Evolutionary conservation across 1,140 invertebrate species (phyloP), one percentile per base, ranked within the genome.

Genomic region (Pantala flavescens): DNA sequence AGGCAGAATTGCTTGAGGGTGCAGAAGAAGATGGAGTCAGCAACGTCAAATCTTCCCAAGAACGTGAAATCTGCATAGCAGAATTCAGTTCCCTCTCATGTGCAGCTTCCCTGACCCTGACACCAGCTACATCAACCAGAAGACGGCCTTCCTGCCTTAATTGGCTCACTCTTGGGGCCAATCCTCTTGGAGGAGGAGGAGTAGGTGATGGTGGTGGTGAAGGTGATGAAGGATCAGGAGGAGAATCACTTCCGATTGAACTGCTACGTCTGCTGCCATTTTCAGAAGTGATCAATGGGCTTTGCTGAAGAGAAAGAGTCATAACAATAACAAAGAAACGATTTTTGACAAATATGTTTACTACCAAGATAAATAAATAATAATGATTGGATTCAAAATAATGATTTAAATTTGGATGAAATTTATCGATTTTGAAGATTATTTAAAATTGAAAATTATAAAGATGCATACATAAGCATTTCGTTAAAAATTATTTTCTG

Each of bases 1-100:
- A 63, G 49, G 49, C 49, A 19, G 49, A 63, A 21, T 63, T 63
- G 12, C 49, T 63, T 3, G 49, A 63, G 3, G 71, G 71, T 23
- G 76, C 75, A 81, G 49, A 83, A 76, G 74, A 82, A 81, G 21
- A 82, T 78, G 7, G 82, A 82, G 14, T 79, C 76, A 93, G 90
- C 36, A 95, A 83, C 0, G 90, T 90, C 5, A 96, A 85, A 83
- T 95, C 93, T 82, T 95, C 93, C 87, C 91, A 95, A 21, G 93
- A 95, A 80, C 93, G 93, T 0, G 93, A 95, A 83, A 96, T 95
- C 82, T 93, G 91, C 86, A 96, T 93, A 76, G 92, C 90, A 79
- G 89, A 90, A 80, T 94, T 91, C 73, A 94, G 87, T 84, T 95
- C 93, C 71, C 90, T 87, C 84, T 97, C 94, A 82, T 95, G 93